Conservation (phyloP, 2,888 invertebrate species). For the Melolontha melolontha region DNA sequence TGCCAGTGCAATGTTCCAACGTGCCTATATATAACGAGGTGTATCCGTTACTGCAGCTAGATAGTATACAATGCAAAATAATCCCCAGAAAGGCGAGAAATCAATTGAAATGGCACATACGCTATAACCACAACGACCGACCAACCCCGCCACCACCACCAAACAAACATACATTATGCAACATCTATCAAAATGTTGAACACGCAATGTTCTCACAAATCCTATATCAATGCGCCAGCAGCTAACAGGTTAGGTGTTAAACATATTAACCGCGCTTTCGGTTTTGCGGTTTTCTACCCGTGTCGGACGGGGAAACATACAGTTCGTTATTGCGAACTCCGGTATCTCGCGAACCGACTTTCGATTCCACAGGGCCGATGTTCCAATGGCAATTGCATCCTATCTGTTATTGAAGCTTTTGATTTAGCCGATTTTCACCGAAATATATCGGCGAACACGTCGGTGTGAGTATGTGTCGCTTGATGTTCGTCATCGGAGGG, state of each 20-base stretch:
- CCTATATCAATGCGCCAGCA: slow-evolving; percentile 54
- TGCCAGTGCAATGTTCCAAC: not conserved
- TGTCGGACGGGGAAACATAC: slow-evolving; percentile 54
- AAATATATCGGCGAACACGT: slow-evolving; percentile 28
- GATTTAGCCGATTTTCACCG: slow-evolving; percentile 55
- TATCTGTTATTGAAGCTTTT: slow-evolving; percentile 63
- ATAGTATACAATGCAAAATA: slow-evolving; percentile 17
- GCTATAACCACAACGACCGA: too few species aligned
- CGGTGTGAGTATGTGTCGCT: not conserved
- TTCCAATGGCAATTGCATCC: slow-evolving; percentile 55
- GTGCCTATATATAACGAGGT: not conserved
- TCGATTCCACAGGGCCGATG: slow-evolving; percentile 50
- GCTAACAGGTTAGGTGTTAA: slow-evolving; percentile 63
- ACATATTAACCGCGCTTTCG: slow-evolving; percentile 65
- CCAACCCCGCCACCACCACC: too few species aligned
- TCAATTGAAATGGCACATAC: slow-evolving; percentile 44
- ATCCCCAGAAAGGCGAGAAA: slow-evolving; percentile 39
- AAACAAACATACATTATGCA: slow-evolving; percentile 31
- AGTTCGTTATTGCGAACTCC: slow-evolving; percentile 45
- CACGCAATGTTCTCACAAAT: slow-evolving; percentile 44
- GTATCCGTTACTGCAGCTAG: not conserved
- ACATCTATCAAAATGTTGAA: slow-evolving; percentile 30
- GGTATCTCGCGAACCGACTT: not conserved
- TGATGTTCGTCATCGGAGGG: too few species aligned
- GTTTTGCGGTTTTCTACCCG: slow-evolving; percentile 58